phyloP scores from a whole-genome alignment of 2,888 invertebrate species.

The Lysandra bellargus region DNA sequence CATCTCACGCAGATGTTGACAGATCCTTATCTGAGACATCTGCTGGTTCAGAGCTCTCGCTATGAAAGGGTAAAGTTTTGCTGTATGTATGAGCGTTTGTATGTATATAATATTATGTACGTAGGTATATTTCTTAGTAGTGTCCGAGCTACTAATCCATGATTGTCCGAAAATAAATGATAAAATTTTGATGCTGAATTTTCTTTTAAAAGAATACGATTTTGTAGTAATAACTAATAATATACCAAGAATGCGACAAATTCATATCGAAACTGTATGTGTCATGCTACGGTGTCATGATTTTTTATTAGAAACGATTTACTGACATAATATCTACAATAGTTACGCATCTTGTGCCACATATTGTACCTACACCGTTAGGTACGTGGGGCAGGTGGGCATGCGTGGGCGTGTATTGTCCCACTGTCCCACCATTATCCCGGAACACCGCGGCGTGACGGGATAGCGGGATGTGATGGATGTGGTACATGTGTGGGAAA shows the following conservation, averaged over 20 bases:
- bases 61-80: neutral
- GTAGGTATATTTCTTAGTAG: no score
- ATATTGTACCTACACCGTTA: neutral
- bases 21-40: constrained; percentile 15
- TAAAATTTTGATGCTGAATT: no score
- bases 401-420: constrained; percentile 14
- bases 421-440: neutral
- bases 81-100: no score
- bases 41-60: neutral
- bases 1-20: neutral
- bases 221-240: no score
- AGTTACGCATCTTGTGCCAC: neutral
- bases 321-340: neutral
- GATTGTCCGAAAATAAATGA: no score
- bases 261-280: no score
- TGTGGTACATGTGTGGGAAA: neutral
- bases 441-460: neutral
- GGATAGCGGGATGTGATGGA: constrained; percentile 17
- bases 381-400: neutral
- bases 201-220: no score
- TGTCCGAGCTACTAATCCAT: no score
- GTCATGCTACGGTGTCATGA: no score
- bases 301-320: no score
- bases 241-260: no score
- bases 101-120: no score